These are phyloP conservation scores for Luehdorfia chinensis DNA, from an alignment of 1,140 invertebrate species.

Conservation along the genomic window DNA sequence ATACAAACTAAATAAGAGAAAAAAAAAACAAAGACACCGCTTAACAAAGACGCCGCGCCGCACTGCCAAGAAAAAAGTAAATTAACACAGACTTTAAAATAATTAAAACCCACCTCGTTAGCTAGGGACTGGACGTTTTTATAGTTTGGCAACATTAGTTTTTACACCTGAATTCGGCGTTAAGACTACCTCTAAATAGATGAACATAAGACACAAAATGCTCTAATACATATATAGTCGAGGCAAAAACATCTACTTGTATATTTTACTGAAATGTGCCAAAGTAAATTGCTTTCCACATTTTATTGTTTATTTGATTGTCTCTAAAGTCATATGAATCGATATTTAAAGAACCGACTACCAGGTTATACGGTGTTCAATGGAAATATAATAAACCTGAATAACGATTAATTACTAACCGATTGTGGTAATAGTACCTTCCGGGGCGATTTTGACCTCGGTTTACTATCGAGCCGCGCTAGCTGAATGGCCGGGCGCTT, in stretches of 20 bases:
- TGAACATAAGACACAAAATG: slow-evolving; percentile 2
- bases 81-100: slow-evolving; percentile 59
- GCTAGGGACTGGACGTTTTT: slow-evolving; percentile 35
- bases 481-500: no score
- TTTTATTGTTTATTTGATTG: slow-evolving; percentile 45
- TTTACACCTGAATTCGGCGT: slow-evolving; percentile 1
- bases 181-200: background rate
- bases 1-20: slow-evolving; percentile 38
- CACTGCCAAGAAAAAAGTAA: slow-evolving; percentile 38
- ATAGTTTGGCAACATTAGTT: slow-evolving; percentile 24
- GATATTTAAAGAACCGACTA: slow-evolving; percentile 20
- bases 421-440: no score
- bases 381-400: no score
- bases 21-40: slow-evolving; percentile 40
- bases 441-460: no score
- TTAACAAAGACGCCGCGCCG: slow-evolving; percentile 37
- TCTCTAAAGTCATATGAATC: slow-evolving; percentile 20
- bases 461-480: no score
- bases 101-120: slow-evolving; percentile 66
- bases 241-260: slow-evolving; percentile 14
- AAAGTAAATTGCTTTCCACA: slow-evolving; percentile 33
- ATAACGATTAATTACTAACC: no score
- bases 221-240: slow-evolving; percentile 1
- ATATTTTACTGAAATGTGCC: slow-evolving; percentile 30
- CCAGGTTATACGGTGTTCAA: slow-evolving; percentile 26